Conservation (phyloP, 1,140 invertebrate species). For the Eriosoma lanigerum region DNA sequence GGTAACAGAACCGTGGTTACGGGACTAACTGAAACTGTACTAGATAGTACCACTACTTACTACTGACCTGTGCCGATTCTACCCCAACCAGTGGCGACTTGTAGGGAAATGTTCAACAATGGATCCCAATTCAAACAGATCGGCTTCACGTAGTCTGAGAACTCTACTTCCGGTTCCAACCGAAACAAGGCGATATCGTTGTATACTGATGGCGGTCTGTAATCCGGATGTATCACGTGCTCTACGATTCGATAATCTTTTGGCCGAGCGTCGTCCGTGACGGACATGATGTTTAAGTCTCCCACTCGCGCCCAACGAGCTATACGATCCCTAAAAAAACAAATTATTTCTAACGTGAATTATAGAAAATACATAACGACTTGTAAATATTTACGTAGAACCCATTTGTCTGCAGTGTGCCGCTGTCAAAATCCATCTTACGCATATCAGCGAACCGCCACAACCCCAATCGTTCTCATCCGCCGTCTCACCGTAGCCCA, state of each 20-base stretch:
- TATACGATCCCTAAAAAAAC: background rate
- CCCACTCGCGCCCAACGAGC: constrained; percentile 56
- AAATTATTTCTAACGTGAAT: background rate
- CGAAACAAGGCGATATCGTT: constrained; percentile 58
- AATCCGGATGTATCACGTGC: constrained; percentile 61
- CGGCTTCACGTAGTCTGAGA: constrained; percentile 58
- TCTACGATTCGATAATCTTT: constrained; percentile 56
- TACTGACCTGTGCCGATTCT: constrained; percentile 55
- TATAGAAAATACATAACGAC: background rate
- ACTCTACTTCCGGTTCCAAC: constrained; percentile 57
- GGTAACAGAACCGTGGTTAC: too few species aligned
- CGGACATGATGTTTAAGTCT: constrained; percentile 55
- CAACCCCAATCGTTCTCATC: background rate
- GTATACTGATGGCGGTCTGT: constrained; percentile 56
- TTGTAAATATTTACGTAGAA: background rate
- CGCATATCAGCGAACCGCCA: constrained; percentile 17
- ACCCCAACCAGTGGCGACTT: constrained; percentile 63
- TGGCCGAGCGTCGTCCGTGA: constrained; percentile 55
- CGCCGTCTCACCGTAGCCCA: background rate
- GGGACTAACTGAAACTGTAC: too few species aligned
- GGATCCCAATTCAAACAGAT: constrained; percentile 60
- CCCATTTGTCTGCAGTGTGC: background rate
- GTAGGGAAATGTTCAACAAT: constrained; percentile 52
- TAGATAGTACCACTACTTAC: too few species aligned
- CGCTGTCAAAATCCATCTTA: constrained; percentile 7